These are phyloP conservation scores for Fregata magnificens DNA, from an alignment of 2,113 vertebrate genomes.

Conservation along the genomic window DNA sequence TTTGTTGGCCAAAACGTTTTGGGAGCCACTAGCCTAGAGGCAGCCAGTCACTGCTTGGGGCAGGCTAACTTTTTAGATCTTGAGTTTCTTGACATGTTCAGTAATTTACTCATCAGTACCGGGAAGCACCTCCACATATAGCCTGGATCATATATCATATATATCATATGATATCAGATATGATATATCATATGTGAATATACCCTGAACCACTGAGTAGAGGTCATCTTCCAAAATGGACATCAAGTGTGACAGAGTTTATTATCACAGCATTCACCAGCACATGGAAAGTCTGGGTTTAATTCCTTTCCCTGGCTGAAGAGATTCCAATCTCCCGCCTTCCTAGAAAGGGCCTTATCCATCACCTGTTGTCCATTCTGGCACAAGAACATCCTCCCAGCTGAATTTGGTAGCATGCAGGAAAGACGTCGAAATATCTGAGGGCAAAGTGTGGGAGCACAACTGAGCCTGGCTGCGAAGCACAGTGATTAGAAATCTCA, in stretches of 20 bases:
- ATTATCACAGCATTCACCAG: neutral
- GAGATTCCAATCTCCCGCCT: neutral
- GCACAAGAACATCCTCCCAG: neutral
- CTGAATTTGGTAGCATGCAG: rapidly evolving
- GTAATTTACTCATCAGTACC: neutral
- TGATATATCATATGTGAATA: no score
- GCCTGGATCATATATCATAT: neutral
- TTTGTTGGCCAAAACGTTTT: neutral
- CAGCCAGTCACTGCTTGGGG: neutral
- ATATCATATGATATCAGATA: no score
- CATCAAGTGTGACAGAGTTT: neutral
- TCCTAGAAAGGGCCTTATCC: neutral
- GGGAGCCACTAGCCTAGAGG: neutral
- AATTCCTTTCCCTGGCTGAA: neutral
- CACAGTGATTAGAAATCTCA: neutral
- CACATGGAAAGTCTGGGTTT: neutral
- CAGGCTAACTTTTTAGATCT: neutral
- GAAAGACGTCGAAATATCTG: neutral
- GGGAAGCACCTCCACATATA: neutral
- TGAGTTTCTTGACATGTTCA: neutral
- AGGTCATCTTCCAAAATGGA: neutral
- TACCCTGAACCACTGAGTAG: neutral
- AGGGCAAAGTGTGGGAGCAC: neutral
- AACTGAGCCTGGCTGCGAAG: neutral
- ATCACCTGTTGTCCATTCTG: neutral